These are phyloP conservation scores for Tangara arthus DNA, from an alignment of 2,797 vertebrate genomes.

Conservation along the genomic window DNA sequence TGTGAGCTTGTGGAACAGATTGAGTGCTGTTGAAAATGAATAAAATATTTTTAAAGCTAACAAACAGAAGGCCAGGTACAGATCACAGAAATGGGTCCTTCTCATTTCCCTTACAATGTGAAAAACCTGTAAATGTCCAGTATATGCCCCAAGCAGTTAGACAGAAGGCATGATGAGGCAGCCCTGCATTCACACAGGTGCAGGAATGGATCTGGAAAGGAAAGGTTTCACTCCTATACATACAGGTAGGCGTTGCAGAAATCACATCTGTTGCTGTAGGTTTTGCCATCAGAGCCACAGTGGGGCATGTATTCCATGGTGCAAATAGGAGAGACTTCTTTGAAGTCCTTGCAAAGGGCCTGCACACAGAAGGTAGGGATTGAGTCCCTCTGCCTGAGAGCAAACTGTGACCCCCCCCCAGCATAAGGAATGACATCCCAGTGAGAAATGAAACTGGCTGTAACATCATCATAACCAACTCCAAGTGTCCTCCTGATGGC, in stretches of 20 bases:
- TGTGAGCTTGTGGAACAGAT: not conserved
- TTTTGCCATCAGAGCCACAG: conserved; percentile 36
- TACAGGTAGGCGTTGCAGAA: conserved; percentile 57
- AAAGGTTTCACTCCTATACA: not conserved
- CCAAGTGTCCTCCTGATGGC: not conserved
- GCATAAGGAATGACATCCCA: not conserved
- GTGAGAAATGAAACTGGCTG: not conserved
- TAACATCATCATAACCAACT: not conserved
- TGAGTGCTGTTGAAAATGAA: not conserved
- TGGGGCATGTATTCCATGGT: not conserved
- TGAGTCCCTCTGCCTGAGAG: not conserved
- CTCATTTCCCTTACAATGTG: not conserved
- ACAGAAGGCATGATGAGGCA: not conserved
- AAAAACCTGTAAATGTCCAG: not conserved
- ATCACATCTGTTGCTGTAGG: not conserved
- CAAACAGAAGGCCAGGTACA: not conserved
- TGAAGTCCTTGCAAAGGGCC: not conserved
- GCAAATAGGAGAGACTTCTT: accelerated
- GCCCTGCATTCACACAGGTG: not conserved
- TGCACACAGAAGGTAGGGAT: not conserved
- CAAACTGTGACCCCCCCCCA: not conserved
- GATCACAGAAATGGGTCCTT: not conserved
- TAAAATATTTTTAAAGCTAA: not conserved
- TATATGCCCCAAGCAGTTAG: not conserved
- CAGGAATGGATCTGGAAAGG: not conserved